These are phyloP conservation scores for Diphyllodes magnificus DNA, from an alignment of 2,113 vertebrate genomes.

Conservation along the genomic window DNA sequence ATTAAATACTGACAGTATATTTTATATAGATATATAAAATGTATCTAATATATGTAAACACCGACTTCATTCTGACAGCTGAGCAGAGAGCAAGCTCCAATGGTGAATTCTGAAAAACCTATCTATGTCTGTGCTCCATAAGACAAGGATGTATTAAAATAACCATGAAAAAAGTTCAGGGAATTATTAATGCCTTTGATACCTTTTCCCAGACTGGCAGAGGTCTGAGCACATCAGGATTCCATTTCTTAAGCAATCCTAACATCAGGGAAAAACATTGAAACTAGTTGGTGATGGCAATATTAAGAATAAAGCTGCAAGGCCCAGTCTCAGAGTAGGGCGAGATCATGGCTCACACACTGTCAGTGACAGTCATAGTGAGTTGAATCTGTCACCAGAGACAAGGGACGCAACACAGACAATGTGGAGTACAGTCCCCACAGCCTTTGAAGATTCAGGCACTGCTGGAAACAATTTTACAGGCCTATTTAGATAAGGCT, in stretches of 20 bases:
- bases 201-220: neutral
- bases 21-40: neutral
- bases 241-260: neutral
- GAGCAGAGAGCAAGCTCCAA: neutral
- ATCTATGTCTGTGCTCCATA: fast-evolving
- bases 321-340: neutral
- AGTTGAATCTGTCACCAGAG: neutral
- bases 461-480: neutral
- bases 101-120: neutral
- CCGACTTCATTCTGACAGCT: neutral
- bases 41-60: neutral
- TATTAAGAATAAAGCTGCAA: neutral
- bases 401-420: neutral
- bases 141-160: neutral
- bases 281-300: neutral
- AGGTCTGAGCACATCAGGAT: neutral
- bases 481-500: neutral
- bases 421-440: neutral
- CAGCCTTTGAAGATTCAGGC: neutral
- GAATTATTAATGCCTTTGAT: neutral
- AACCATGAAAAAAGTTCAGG: neutral
- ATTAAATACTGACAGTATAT: neutral
- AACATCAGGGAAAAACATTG: neutral
- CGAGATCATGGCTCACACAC: neutral
- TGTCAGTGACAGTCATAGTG: neutral